phyloP scores from a whole-genome alignment of 2,113 vertebrate species.

The Chaetorhynchus papuensis region DNA sequence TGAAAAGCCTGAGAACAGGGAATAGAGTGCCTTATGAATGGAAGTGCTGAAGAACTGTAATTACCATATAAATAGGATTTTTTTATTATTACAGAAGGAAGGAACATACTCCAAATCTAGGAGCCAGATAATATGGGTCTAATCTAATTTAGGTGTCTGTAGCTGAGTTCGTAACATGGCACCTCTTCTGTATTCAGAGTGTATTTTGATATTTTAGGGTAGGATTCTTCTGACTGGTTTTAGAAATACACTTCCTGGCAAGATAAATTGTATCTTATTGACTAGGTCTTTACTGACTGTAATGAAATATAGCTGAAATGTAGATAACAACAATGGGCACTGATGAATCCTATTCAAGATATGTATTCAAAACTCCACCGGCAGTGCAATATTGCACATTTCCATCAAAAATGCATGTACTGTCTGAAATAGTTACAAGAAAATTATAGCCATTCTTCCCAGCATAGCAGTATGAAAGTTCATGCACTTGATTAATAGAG shows the following conservation, averaged over 20 bases:
- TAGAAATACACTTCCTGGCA: background rate
- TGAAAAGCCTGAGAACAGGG: background rate
- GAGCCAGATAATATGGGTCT: background rate
- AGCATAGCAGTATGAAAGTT: background rate
- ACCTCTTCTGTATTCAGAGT: background rate
- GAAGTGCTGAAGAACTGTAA: background rate
- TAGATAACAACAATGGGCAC: background rate
- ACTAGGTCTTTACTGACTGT: background rate
- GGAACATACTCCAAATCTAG: background rate
- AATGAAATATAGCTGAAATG: background rate
- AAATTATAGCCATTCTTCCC: background rate
- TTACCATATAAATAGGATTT: background rate
- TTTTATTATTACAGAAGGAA: background rate
- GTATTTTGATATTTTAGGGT: background rate
- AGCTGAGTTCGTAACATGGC: background rate
- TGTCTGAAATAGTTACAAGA: background rate
- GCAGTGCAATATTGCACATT: background rate
- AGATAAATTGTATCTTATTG: background rate
- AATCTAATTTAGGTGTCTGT: background rate
- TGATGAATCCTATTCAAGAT: conserved; percentile 7
- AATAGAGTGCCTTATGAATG: background rate
- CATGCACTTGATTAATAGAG: background rate
- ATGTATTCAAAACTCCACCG: background rate
- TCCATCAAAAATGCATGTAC: background rate
- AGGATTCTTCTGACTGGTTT: background rate